phyloP scores from a whole-genome alignment of 2,113 vertebrate species.

The Notechis scutatus region DNA sequence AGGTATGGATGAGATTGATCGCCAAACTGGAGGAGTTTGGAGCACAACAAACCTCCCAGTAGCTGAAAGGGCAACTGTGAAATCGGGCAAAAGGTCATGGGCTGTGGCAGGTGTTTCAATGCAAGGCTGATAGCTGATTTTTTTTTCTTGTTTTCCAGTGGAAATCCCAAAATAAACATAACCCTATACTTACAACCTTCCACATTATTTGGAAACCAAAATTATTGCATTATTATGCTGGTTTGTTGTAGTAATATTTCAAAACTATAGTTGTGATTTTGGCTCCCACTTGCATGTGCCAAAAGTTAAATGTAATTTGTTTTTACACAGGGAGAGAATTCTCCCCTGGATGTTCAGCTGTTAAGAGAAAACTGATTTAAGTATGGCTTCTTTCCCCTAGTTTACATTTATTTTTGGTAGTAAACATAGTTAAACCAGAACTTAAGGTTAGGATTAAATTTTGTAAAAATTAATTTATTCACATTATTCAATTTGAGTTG shows the following conservation, averaged over 20 bases:
- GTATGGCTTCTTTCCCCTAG: not conserved
- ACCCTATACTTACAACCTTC: not conserved
- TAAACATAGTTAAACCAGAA: not conserved
- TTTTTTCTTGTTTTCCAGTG: not conserved
- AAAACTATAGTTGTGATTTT: not conserved
- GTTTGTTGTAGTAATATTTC: not conserved
- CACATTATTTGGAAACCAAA: not conserved
- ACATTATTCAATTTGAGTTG: not conserved
- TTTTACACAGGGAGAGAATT: not conserved
- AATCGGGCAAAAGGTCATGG: not conserved
- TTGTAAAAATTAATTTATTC: not conserved
- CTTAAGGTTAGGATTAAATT: not conserved
- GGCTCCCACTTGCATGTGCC: not conserved
- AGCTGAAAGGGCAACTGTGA: not conserved
- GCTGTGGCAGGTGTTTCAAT: not conserved
- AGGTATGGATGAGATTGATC: not conserved
- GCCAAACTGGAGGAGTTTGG: not conserved
- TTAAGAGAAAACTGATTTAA: not conserved
- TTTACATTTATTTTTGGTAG: not conserved
- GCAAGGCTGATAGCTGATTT: not conserved
- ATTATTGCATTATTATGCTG: not conserved
- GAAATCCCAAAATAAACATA: not conserved
- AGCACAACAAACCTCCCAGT: not conserved
- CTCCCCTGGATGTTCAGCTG: not conserved
- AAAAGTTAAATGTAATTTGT: not conserved